These are phyloP conservation scores for Drosophila kanekoi DNA, from an alignment of 2,888 invertebrate genomes.

Conservation along the genomic window DNA sequence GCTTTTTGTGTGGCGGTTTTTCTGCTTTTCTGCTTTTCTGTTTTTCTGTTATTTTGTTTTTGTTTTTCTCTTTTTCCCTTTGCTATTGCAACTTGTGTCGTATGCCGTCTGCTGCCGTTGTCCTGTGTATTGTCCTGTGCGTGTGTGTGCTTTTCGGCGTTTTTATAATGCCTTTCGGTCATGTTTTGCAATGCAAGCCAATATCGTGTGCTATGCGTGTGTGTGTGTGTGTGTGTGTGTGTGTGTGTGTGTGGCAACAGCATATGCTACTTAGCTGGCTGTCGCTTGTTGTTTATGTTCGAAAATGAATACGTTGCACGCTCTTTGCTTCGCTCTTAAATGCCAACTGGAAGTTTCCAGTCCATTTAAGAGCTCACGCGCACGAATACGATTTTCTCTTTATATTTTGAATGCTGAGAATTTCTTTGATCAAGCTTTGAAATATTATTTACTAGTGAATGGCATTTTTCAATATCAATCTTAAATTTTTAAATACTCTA, in stretches of 20 bases:
- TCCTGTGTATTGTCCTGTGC: conserved; percentile 26
- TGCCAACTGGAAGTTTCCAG: conserved; percentile 57
- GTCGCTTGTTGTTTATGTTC: conserved; percentile 61
- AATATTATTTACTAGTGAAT: too few relatives aligned
- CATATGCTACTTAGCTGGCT: conserved; percentile 49
- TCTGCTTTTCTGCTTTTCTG: conserved; percentile 7
- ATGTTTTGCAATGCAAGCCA: conserved; percentile 57
- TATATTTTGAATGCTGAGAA: not conserved
- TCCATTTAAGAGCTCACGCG: conserved; percentile 19
- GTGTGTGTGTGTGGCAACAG: conserved; percentile 24
- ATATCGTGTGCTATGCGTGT: conserved; percentile 13
- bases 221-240: conserved; percentile 12
- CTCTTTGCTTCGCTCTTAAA: conserved; percentile 42
- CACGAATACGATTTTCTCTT: conserved; percentile 4
- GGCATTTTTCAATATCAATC: too few relatives aligned
- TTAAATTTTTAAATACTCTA: too few relatives aligned
- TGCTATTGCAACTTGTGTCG: conserved; percentile 34
- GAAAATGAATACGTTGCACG: conserved; percentile 48
- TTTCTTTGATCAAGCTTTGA: not conserved
- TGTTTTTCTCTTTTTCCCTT: not conserved
- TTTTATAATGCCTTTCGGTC: conserved; percentile 60
- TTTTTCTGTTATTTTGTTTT: conserved; percentile 13
- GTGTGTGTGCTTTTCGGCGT: conserved; percentile 46
- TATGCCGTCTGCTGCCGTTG: conserved; percentile 29
- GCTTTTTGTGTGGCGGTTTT: conserved; percentile 26